Evolutionary conservation across 2,797 vertebrate genomes (phyloP).

Genomic region (Allobates femoralis): DNA sequence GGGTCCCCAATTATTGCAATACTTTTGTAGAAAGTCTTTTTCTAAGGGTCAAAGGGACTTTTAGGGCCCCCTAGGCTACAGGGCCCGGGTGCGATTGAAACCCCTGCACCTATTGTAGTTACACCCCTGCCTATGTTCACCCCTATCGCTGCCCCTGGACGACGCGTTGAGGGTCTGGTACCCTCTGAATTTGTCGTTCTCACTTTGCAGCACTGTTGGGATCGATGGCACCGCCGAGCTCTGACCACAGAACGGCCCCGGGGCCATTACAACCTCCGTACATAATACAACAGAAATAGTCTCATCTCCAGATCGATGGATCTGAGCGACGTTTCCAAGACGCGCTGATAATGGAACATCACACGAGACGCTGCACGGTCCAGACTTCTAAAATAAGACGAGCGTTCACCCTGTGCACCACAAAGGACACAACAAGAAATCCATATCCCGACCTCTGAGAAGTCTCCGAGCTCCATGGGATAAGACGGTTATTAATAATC

Average conservation of each 20-base stretch:
- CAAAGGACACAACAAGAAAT: neutral
- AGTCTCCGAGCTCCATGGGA: neutral
- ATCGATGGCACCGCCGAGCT: slow-evolving; percentile 17
- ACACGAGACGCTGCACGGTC: neutral
- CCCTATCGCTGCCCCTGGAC: too few relatives aligned
- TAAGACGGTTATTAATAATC: too few relatives aligned
- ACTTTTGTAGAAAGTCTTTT: too few relatives aligned
- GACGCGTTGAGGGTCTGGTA: too few relatives aligned
- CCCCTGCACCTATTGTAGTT: too few relatives aligned
- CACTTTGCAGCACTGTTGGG: slow-evolving; percentile 9
- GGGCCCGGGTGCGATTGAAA: too few relatives aligned
- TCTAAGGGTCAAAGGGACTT: too few relatives aligned
- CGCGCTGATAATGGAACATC: neutral
- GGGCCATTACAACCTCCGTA: slow-evolving; percentile 16
- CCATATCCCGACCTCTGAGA: neutral
- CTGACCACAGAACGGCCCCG: neutral
- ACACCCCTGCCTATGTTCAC: too few relatives aligned
- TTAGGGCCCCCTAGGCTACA: too few relatives aligned
- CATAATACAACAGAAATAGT: slow-evolving; percentile 23
- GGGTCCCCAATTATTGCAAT: too few relatives aligned
- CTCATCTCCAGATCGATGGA: slow-evolving; percentile 7
- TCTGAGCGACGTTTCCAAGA: neutral
- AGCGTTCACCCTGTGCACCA: neutral
- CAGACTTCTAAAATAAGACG: slow-evolving; percentile 18
- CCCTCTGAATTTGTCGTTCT: too few relatives aligned